phyloP scores from a whole-genome alignment of 2,797 vertebrate genomes.

The Anguilla marmorata region DNA sequence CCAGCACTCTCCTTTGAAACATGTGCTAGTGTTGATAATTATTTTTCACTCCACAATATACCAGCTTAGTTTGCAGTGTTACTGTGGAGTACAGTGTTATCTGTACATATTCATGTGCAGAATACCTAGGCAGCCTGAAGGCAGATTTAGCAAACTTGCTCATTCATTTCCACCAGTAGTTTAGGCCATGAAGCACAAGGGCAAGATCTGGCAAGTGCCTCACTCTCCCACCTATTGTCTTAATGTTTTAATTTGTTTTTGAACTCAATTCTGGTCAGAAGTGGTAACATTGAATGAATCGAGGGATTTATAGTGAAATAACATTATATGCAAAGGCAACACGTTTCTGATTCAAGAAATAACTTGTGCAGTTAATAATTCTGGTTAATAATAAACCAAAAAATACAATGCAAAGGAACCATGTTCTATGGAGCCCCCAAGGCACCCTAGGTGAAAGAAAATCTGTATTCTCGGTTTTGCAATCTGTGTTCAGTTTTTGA shows the following conservation, averaged over 20 bases:
- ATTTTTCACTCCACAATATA: not conserved
- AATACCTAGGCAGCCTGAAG: not conserved
- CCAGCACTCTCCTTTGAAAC: not conserved
- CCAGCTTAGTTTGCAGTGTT: not conserved
- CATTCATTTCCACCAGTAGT: not conserved
- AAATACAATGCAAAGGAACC: too few species aligned
- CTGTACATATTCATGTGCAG: not conserved
- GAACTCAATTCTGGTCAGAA: not conserved
- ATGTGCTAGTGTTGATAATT: not conserved
- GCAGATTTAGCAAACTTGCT: not conserved
- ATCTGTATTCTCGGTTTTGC: too few species aligned
- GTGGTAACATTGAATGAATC: not conserved
- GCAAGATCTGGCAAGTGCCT: slow-evolving; percentile 14
- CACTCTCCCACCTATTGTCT: not conserved
- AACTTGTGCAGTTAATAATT: too few species aligned
- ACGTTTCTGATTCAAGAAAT: not conserved
- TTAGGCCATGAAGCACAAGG: not conserved
- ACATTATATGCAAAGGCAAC: not conserved
- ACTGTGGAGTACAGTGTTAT: not conserved
- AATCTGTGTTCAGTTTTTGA: too few species aligned
- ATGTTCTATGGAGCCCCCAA: too few species aligned
- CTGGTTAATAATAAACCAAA: too few species aligned
- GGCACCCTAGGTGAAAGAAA: too few species aligned
- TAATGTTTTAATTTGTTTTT: not conserved
- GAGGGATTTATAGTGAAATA: not conserved